Evolutionary conservation across 1,140 invertebrate species (phyloP), one percentile per base, ranked within the genome.

Genomic region (Apocrypta bakeri): DNA sequence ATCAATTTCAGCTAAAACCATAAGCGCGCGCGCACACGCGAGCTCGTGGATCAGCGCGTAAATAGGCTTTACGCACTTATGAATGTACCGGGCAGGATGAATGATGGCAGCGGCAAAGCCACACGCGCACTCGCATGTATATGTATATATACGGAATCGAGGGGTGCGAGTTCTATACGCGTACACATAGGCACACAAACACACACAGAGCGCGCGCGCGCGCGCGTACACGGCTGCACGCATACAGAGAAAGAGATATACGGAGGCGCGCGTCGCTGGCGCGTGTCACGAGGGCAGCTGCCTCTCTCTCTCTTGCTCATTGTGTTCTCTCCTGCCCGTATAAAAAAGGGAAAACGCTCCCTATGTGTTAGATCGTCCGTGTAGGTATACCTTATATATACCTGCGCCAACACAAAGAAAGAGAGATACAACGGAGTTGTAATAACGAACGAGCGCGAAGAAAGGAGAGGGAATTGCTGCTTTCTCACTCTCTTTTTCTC

Each of bases 251-350:
- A 17, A 66, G 63, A 25, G 25, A 66, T 11, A 66, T 24, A 25
- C 24, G 25, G 63, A 66, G 24, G 72, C 40, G 33, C 37, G 33
- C 37, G 77, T 25, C 77, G 77, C 69, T 64, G 85, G 85, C 87
- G 85, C 86, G 87, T 88, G 87, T 88, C 87, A 86, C 69, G 83
- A 73, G 85, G 84, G 84, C 85, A 86, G 86, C 86, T 87, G 87
- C 83, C 1, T 68, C 17, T 29, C 25, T 68, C 25, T 68, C 27
- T 25, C 29, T 7, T 40, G 7, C 12, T 86, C 84, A 88, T 88
- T 88, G 87, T 88, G 83, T 85, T 83, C 72, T 66, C 11, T 17
- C 48, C 17, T n/a, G 48, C 17, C 2, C 17, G 72, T 71, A 83
- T 82, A 87, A 87, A 85, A 86, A 86, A 85, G 76, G 84, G 68